Percentiles rank a stretch among this genome's conserved stretches.
phyloP scores from a whole-genome alignment of 2,888 invertebrate species.

The Vandiemenella viatica region DNA sequence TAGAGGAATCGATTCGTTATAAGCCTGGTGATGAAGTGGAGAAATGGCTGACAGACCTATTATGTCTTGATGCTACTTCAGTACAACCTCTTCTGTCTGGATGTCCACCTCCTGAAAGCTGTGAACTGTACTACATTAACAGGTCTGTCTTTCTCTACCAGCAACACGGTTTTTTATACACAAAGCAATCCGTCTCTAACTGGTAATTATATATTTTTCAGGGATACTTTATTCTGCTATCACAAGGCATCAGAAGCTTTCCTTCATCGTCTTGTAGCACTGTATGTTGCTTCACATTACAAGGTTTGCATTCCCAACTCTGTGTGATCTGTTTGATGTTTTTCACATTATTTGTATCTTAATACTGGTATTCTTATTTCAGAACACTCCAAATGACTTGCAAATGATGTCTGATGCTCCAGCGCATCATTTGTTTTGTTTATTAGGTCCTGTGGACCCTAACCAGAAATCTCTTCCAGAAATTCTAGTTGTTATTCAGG shows the following conservation, averaged over 20 bases:
- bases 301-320: constrained; percentile 42
- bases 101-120: constrained; percentile 76
- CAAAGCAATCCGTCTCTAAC: neutral
- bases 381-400: constrained; percentile 96
- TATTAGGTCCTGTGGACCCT: constrained; percentile 71
- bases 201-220: constrained; percentile 28
- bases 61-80: constrained; percentile 77
- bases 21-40: constrained; percentile 75
- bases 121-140: constrained; percentile 77
- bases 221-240: constrained; percentile 93
- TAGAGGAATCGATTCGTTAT: constrained; percentile 93
- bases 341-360: neutral
- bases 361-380: constrained; percentile 15
- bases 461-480: constrained; percentile 63
- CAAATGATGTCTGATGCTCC: constrained; percentile 98
- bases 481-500: constrained; percentile 83
- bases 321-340: neutral
- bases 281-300: constrained; percentile 96
- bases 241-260: constrained; percentile 87
- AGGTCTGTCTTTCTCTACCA: constrained; percentile 92
- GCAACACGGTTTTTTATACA: constrained; percentile 36
- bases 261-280: constrained; percentile 76
- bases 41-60: constrained; percentile 73
- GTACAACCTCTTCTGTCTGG: constrained; percentile 53
- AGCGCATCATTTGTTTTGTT: constrained; percentile 90